Percentiles rank a stretch among this genome's conserved stretches.
Evolutionary conservation across 2,888 invertebrate genomes (phyloP).

Genomic region (Ceramica pisi): DNA sequence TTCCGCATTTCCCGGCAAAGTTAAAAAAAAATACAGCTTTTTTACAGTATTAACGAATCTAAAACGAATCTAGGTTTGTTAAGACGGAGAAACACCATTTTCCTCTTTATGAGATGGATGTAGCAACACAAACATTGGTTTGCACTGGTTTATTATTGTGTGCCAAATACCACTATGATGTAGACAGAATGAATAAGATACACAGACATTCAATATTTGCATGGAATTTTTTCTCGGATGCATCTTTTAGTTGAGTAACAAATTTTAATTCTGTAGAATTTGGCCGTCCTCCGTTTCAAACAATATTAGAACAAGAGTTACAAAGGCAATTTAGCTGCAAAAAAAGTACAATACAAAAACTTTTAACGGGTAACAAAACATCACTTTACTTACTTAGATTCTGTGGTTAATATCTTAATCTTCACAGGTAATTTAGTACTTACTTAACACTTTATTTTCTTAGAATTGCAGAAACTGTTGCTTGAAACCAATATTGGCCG

Average conservation of each 20-base stretch:
- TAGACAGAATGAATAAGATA: constrained; percentile 35
- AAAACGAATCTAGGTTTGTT: constrained; percentile 17
- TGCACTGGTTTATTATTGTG: constrained; percentile 57
- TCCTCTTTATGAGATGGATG: constrained; percentile 31
- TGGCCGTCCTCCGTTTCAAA: constrained; percentile 18
- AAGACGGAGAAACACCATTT: constrained; percentile 21
- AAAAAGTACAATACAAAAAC: constrained; percentile 1
- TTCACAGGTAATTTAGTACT: constrained; percentile 7
- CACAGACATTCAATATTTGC: constrained; percentile 46
- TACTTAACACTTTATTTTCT: constrained; percentile 18
- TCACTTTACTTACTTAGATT: constrained; percentile 9
- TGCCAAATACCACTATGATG: constrained; percentile 57
- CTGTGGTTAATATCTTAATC: constrained; percentile 9
- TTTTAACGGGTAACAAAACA: constrained; percentile 11
- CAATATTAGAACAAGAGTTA: not conserved
- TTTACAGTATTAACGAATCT: constrained; percentile 3
- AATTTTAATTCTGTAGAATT: constrained; percentile 11
- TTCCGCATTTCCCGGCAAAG: constrained; percentile 24
- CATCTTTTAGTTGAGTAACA: constrained; percentile 18
- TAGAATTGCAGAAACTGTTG: constrained; percentile 1
- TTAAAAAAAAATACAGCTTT: constrained; percentile 12
- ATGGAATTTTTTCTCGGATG: constrained; percentile 24
- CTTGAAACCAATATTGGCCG: constrained; percentile 18
- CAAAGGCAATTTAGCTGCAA: constrained; percentile 10
- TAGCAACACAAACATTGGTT: constrained; percentile 49